Evolutionary conservation across 2,113 vertebrate genomes (phyloP).

Genomic region (Corythoichthys haematopterus): DNA sequence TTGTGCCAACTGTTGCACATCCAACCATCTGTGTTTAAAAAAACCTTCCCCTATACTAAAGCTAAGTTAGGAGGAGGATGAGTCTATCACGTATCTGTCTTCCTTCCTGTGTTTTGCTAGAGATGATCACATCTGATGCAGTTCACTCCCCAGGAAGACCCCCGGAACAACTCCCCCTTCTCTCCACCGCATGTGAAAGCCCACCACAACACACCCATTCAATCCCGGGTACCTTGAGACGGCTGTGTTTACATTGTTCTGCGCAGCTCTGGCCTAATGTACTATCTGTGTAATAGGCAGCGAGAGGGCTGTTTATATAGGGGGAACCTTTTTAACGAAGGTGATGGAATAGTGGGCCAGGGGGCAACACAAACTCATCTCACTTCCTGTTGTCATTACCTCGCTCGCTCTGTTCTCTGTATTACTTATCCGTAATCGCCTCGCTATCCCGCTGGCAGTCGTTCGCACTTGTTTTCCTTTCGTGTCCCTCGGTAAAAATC

Average conservation of each 20-base stretch:
- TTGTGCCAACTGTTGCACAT: neutral
- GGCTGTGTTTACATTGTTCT: slow-evolving; percentile 70
- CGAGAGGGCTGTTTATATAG: slow-evolving; percentile 65
- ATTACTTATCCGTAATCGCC: slow-evolving; percentile 42
- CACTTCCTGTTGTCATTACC: slow-evolving; percentile 69
- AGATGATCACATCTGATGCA: slow-evolving; percentile 57
- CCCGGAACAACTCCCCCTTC: slow-evolving; percentile 31
- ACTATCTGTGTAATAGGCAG: slow-evolving; percentile 67
- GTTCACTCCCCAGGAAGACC: slow-evolving; percentile 57
- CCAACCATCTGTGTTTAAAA: slow-evolving; percentile 12
- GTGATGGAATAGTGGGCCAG: slow-evolving; percentile 55
- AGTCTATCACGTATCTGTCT: slow-evolving; percentile 61
- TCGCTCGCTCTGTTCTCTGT: slow-evolving; percentile 33
- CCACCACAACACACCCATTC: neutral
- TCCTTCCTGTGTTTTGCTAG: slow-evolving; percentile 73
- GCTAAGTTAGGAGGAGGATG: slow-evolving; percentile 20
- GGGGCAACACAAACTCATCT: slow-evolving; percentile 59
- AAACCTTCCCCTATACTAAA: neutral
- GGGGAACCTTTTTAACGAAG: slow-evolving; percentile 53
- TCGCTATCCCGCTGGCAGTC: slow-evolving; percentile 23
- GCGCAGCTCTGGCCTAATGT: slow-evolving; percentile 60
- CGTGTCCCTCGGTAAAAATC: slow-evolving; percentile 23
- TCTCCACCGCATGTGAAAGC: neutral
- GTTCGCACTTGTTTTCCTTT: neutral
- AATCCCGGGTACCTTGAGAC: slow-evolving; percentile 31